Percentiles rank a stretch among this genome's conserved stretches.
Conservation (phyloP, 2,797 vertebrate species). For the Kryptolebias ocellatus region DNA sequence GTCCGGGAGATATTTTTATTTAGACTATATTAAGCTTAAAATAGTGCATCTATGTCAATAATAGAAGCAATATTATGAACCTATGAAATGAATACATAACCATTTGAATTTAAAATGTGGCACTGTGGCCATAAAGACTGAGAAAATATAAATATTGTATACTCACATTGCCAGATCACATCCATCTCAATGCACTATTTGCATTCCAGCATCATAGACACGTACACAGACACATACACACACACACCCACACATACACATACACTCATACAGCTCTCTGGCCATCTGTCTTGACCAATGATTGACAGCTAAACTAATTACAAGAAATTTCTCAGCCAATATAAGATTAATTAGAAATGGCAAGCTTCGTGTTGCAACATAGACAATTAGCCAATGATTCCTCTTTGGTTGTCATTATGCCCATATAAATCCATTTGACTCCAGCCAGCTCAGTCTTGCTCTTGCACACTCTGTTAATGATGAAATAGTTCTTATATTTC, state of each 20-base stretch:
- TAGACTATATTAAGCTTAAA: not conserved
- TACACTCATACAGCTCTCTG: constrained; percentile 1
- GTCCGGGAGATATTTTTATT: not conserved
- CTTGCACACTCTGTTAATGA: constrained; percentile 53
- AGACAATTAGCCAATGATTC: constrained; percentile 49
- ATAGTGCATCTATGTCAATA: not conserved
- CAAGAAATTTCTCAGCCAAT: constrained; percentile 38
- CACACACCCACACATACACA: constrained; percentile 18
- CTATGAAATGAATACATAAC: not conserved
- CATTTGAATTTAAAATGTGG: not conserved
- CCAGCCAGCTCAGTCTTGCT: constrained; percentile 37
- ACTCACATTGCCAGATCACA: constrained; percentile 6
- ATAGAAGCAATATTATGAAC: not conserved
- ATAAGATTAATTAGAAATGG: constrained; percentile 50
- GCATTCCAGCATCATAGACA: constrained; percentile 19
- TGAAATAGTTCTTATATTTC: constrained; percentile 46
- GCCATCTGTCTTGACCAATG: constrained; percentile 44
- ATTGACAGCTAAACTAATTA: constrained; percentile 68
- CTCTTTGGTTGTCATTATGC: constrained; percentile 43
- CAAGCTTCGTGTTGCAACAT: constrained; percentile 41
- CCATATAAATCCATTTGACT: constrained; percentile 52
- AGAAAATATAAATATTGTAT: constrained; percentile 5
- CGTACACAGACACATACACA: constrained; percentile 9
- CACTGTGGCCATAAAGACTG: not conserved
- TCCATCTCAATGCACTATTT: constrained; percentile 7